A percentile compares a stretch with the other conserved stretches of the same genome.
Evolutionary conservation across 2,113 vertebrate species (phyloP).

Genomic region (Seriola aureovittata): DNA sequence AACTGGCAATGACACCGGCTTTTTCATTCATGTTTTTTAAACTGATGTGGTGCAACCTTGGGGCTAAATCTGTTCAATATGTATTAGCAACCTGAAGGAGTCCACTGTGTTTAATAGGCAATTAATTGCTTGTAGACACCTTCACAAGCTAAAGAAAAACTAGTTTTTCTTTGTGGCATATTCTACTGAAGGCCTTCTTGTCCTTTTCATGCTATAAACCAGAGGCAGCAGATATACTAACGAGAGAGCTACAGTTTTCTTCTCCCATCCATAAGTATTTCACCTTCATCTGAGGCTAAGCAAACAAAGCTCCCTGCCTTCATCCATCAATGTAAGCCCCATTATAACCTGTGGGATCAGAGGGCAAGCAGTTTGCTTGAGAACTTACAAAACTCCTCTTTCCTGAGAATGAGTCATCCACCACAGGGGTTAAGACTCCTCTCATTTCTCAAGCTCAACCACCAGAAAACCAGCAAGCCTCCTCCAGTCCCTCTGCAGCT

Average conservation of each 20-base stretch:
- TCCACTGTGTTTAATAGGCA: too few relatives aligned
- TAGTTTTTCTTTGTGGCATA: too few relatives aligned
- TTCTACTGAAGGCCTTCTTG: neutral
- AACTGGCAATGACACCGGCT: neutral
- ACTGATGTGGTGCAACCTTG: too few relatives aligned
- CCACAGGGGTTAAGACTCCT: neutral
- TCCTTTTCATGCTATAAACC: too few relatives aligned
- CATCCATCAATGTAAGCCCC: conserved; percentile 35
- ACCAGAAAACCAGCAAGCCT: neutral
- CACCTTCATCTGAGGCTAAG: conserved; percentile 21
- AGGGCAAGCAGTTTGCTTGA: conserved; percentile 38
- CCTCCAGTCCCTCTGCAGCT: too few relatives aligned
- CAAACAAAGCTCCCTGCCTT: conserved; percentile 29
- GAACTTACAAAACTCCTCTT: conserved; percentile 23
- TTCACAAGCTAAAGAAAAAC: too few relatives aligned
- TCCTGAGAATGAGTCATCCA: conserved; percentile 11
- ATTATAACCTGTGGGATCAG: conserved; percentile 12
- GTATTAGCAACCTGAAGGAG: neutral
- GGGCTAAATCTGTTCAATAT: too few relatives aligned
- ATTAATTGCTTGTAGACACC: too few relatives aligned
- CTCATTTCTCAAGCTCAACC: conserved; percentile 14
- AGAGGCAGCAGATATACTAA: neutral
- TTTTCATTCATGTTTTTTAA: too few relatives aligned
- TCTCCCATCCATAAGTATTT: conserved; percentile 19
- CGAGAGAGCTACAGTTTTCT: neutral